Base-by-base conservation (phyloP, 2,113 vertebrate species). In the Ceyx melanurus region DNA sequence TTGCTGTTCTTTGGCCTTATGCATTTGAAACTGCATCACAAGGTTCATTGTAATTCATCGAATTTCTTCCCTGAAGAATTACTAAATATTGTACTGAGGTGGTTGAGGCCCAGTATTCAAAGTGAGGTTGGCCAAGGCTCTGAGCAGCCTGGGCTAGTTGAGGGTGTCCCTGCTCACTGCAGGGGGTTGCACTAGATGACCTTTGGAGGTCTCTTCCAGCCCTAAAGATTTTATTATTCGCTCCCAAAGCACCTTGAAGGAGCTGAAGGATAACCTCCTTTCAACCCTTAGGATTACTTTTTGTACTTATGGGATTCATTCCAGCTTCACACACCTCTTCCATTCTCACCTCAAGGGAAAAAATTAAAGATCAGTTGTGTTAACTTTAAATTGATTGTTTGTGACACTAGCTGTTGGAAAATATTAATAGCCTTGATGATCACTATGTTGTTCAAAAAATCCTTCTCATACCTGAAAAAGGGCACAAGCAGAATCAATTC, bases 41-140 rank as follows among this genome's bases (percentile, higher is more conserved):
- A 91, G 61, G 51, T 48, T 16, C 40, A 58, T 26, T 56, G 35
- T 37, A 90, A 88, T 95, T 94, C n/a, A 90, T 88, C 54, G 83
- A 6, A 72, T 84, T 68, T 90, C 35, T 86, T 92, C 19, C 45
- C 3, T 61, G 37, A 37, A 37, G 37, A 37, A 37, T 37, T 37
- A 37, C 37, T 37, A 37, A 37, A 37, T 37, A 37, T 37, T 37
- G 37, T 37, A 37, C 37, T 37, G 37, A 37, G 37, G 37, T 37
- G 37, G 37, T 37, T 37, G 37, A 37, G 37, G 37, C 37, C 37
- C 37, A 9, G 10, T 37, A 37, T 37, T 37, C 37, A 37, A 37
- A 37, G 37, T 37, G 37, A 9, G 9, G 37, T 37, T 37, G 37
- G 9, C 9, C 37, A 37, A 37, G 37, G 37, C 37, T 37, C 37